Base-by-base conservation (phyloP, 2,113 vertebrate genomes). In the Hippocampus zosterae region DNA sequence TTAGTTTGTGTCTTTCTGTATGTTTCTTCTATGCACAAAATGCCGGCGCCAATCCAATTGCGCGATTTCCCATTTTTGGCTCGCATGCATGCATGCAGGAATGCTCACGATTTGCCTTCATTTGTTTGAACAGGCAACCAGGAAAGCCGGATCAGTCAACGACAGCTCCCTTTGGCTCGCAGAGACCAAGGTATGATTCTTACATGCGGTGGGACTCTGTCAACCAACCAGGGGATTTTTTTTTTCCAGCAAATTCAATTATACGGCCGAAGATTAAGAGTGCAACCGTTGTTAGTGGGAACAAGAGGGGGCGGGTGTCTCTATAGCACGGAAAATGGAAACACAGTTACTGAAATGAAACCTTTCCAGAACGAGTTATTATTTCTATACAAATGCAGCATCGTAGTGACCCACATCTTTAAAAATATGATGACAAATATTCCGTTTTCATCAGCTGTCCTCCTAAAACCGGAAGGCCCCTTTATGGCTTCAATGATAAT, bases 101-200 rank as follows among this genome's bases (percentile, higher is more conserved):
- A 41, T 21, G 67, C 27, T 76, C 55, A 72, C 63, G 60, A 73
- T 55, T 55, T 72, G 52, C 33, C 65, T 71, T 63, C 8, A 53
- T 77, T 16, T 78, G 8, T 85, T 84, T 74, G 63, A 2, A 75
- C 82, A 98, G 96, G 93, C 92, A 37, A 89, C 94, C 25, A 89
- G 93, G 78, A 91, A 83, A 74, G 83, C 94, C 74, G 91, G 79
- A 29, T 81, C 94, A 79, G 91, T 88, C 74, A 94, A 87, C 79
- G 95, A 98, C 74, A 92, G 94, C 79, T 95, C 96, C 87, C 90
- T 89, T 75, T 98, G 96, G 96, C 85, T 97, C 52, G 95, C 95
- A 78, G 96, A 98, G 88, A 94, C 93, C 78, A 97, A 98, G 95
- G 97, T 98, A 93, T 83, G 68, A 76, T 29, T 9, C 27, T 41